Conservation (phyloP, 2,888 invertebrate species). For the Yponomeuta malinellus region DNA sequence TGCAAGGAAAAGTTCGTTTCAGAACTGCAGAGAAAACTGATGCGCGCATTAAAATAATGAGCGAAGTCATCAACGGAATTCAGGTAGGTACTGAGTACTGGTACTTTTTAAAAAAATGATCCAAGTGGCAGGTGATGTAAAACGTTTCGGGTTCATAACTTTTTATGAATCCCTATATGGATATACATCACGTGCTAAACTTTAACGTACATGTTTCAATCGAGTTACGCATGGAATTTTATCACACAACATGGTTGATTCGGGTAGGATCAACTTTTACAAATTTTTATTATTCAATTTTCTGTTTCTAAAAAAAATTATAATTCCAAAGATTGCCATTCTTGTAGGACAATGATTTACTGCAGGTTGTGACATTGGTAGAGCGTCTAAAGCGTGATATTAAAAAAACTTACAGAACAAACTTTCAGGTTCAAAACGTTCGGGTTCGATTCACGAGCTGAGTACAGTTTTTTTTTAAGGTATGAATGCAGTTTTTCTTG, state of each 20-base stretch:
- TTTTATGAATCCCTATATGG: background rate
- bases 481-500: too few relatives aligned
- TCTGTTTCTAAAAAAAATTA: too few relatives aligned
- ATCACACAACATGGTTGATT: background rate
- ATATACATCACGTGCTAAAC: background rate
- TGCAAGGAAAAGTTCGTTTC: conserved; percentile 77
- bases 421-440: too few relatives aligned
- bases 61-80: conserved; percentile 94
- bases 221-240: background rate
- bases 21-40: conserved; percentile 91
- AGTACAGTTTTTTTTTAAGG: too few relatives aligned
- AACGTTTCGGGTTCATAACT: background rate
- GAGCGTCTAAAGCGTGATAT: too few relatives aligned
- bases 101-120: conserved; percentile 33
- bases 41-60: conserved; percentile 92
- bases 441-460: too few relatives aligned
- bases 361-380: too few relatives aligned
- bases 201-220: background rate
- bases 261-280: background rate
- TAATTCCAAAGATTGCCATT: too few relatives aligned
- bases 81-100: conserved; percentile 76
- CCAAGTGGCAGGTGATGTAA: background rate
- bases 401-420: too few relatives aligned
- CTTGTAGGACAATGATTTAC: too few relatives aligned
- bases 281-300: too few relatives aligned